Evolutionary conservation across 2,888 invertebrate species (phyloP).

Genomic region (Spilosoma lubricipeda): DNA sequence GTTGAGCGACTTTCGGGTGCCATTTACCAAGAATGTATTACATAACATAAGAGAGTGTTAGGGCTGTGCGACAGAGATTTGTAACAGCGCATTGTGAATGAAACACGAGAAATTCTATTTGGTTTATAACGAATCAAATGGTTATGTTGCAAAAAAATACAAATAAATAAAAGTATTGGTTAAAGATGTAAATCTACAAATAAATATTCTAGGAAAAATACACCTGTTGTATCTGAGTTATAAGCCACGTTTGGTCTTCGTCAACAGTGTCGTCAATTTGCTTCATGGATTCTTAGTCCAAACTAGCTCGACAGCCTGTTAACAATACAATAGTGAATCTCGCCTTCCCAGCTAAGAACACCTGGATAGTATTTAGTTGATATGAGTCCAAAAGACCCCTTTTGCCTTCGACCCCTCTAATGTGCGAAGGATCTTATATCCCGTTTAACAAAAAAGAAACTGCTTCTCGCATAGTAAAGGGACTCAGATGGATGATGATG

Average conservation of each 20-base stretch:
- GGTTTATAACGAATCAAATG: not conserved
- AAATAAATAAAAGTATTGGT: not conserved
- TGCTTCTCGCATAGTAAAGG: too few relatives aligned
- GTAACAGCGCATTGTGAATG: conserved; percentile 6
- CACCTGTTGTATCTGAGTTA: not conserved
- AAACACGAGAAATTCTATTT: not conserved
- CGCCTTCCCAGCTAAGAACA: too few relatives aligned
- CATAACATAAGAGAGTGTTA: conserved; percentile 54
- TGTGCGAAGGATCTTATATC: too few relatives aligned
- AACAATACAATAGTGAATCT: too few relatives aligned
- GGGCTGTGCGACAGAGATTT: conserved; percentile 22
- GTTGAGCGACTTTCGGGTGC: conserved; percentile 65
- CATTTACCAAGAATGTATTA: conserved; percentile 64
- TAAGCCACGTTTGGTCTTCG: not conserved
- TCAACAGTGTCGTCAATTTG: not conserved
- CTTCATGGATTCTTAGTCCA: not conserved
- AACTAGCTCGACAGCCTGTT: too few relatives aligned
- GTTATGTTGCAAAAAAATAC: too few relatives aligned
- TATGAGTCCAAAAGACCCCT: too few relatives aligned
- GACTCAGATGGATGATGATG: too few relatives aligned
- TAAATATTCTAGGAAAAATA: not conserved
- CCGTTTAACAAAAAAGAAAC: too few relatives aligned
- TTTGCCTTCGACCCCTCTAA: too few relatives aligned
- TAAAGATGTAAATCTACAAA: too few relatives aligned
- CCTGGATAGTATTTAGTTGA: too few relatives aligned